A percentile compares a stretch with the other conserved stretches of the same genome.
These are phyloP conservation scores for Stictonetta naevosa DNA, from an alignment of 2,113 vertebrate genomes.

Conservation along the genomic window DNA sequence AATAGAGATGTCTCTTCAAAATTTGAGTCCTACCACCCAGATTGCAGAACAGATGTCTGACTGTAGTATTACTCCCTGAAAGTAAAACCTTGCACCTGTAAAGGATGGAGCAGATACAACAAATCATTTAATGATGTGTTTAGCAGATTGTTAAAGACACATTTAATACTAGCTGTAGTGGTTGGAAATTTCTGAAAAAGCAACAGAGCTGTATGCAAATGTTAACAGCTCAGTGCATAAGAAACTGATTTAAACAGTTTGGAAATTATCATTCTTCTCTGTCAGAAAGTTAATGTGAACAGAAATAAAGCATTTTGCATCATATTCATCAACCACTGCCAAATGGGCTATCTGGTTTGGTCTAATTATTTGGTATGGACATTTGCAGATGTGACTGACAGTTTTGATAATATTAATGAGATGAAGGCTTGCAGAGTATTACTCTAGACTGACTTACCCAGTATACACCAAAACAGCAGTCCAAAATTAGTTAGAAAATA, in stretches of 20 bases:
- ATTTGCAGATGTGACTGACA: not conserved
- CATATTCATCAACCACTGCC: not conserved
- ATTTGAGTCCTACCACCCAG: not conserved
- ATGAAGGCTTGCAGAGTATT: not conserved
- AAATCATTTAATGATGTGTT: not conserved
- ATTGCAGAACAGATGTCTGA: not conserved
- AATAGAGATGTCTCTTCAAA: not conserved
- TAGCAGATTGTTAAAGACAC: not conserved
- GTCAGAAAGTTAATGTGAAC: not conserved
- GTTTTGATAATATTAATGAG: not conserved
- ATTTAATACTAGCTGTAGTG: not conserved
- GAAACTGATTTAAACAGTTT: conserved; percentile 11
- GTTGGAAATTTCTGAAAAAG: not conserved
- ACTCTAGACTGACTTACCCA: not conserved
- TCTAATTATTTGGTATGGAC: not conserved
- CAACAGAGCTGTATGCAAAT: not conserved
- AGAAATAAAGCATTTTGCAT: conserved; percentile 11
- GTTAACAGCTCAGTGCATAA: not conserved
- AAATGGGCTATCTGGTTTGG: not conserved
- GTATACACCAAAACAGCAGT: not conserved
- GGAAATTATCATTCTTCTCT: conserved; percentile 6
- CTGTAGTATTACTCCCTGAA: not conserved
- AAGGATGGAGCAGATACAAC: not conserved
- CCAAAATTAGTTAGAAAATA: not conserved
- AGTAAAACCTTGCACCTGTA: conserved; percentile 4